A percentile compares a stretch with the other conserved stretches of the same genome.
phyloP scores from a whole-genome alignment of 37 sponge, comb jelly and placozoan genomes.

The Haliclona indistincta region DNA sequence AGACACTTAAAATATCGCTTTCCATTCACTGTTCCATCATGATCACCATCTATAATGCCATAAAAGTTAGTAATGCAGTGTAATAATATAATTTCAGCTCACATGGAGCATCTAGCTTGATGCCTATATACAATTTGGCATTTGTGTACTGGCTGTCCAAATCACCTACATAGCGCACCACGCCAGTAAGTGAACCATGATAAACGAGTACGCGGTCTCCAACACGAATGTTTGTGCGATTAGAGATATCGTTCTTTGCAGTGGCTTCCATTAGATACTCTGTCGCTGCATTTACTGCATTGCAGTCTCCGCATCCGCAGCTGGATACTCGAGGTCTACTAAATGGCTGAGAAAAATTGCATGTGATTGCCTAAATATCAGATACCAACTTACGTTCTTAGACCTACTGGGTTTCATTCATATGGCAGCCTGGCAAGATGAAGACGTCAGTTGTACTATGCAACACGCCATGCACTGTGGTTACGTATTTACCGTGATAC shows the following conservation, averaged over 20 bases:
- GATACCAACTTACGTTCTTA: too few species aligned
- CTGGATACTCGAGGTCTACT: too few species aligned
- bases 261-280: conserved; percentile 8
- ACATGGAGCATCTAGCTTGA: conserved; percentile 85
- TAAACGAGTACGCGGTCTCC: conserved; percentile 76
- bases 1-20: conserved; percentile 86
- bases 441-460: too few species aligned
- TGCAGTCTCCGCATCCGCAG: conserved; percentile 56
- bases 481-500: too few species aligned
- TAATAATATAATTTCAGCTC: not conserved
- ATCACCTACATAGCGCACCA: conserved; percentile 77
- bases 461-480: too few species aligned
- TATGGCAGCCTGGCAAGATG: too few species aligned
- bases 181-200: conserved; percentile 41
- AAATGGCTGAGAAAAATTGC: too few species aligned
- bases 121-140: conserved; percentile 56
- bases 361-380: too few species aligned
- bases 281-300: conserved; percentile 18
- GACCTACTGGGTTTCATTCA: too few species aligned
- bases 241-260: conserved; percentile 7
- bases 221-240: conserved; percentile 25
- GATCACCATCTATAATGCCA: conserved; percentile 55
- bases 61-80: not conserved
- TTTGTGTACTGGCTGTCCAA: conserved; percentile 60
- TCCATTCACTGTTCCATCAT: conserved; percentile 72